Percentiles rank a stretch among this genome's conserved stretches.
phyloP scores from a whole-genome alignment of 2,797 vertebrate genomes.

The Amazona finschi region DNA sequence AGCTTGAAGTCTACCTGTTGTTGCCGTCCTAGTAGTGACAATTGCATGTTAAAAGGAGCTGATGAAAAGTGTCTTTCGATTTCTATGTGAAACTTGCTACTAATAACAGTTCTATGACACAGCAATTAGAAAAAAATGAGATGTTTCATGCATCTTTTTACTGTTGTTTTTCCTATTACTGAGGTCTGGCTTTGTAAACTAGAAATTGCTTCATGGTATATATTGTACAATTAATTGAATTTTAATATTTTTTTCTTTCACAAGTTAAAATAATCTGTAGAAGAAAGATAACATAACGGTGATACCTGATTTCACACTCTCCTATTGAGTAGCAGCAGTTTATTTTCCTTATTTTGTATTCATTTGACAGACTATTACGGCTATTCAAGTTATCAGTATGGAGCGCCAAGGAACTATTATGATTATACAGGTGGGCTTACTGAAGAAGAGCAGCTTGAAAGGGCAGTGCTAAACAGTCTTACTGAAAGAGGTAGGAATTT shows the following conservation, averaged over 20 bases:
- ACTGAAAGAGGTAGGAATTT: conserved; percentile 79
- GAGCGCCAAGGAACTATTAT: conserved; percentile 51
- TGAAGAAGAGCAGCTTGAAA: conserved; percentile 88
- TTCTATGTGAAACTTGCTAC: not conserved
- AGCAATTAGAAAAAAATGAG: not conserved
- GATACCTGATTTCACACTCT: not conserved
- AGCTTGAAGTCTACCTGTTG: not conserved
- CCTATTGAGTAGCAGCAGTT: not conserved
- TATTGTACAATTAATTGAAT: not conserved
- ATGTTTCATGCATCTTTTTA: not conserved
- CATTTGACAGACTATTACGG: conserved; percentile 49
- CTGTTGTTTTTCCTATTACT: not conserved
- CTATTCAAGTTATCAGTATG: conserved; percentile 4
- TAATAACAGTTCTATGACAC: not conserved
- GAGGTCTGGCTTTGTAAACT: not conserved
- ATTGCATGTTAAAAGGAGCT: not conserved
- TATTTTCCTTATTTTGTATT: not conserved
- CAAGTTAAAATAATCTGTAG: not conserved
- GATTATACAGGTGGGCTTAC: conserved; percentile 82
- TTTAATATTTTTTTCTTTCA: not conserved
- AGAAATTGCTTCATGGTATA: not conserved
- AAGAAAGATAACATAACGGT: not conserved
- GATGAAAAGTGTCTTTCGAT: not conserved
- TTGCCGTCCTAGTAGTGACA: not conserved
- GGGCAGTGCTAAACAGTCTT: conserved; percentile 86